Percentiles rank a stretch among this genome's conserved stretches.
phyloP scores from a whole-genome alignment of 2,888 invertebrate species.

The Phaonia tiefii region DNA sequence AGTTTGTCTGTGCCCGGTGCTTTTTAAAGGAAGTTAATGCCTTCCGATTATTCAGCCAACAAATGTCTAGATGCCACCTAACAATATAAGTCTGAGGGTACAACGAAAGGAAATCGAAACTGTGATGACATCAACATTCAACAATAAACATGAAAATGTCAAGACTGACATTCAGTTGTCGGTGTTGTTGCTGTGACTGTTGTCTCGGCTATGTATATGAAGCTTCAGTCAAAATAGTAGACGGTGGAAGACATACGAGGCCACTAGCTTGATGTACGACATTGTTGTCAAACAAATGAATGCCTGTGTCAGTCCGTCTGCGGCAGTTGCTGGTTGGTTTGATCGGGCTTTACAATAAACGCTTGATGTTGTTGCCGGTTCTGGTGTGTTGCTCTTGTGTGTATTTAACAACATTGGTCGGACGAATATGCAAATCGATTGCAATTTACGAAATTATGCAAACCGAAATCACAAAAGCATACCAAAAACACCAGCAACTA shows the following conservation, averaged over 20 bases:
- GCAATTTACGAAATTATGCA: slow-evolving; percentile 70
- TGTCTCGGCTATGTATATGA: background rate
- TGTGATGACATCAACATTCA: slow-evolving; percentile 64
- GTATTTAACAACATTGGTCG: slow-evolving; percentile 38
- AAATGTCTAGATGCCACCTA: no score
- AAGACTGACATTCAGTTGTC: slow-evolving; percentile 68
- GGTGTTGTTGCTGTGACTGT: background rate
- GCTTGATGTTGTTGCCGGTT: slow-evolving; percentile 5
- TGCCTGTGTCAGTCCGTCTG: slow-evolving; percentile 18
- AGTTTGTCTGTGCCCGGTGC: background rate
- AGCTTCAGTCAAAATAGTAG: slow-evolving; percentile 11
- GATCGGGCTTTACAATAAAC: background rate
- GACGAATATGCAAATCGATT: slow-evolving; percentile 70
- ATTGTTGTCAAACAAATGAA: slow-evolving; percentile 69
- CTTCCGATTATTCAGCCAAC: slow-evolving; percentile 9
- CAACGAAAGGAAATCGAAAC: slow-evolving; percentile 33
- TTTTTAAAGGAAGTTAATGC: background rate
- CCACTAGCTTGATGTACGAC: slow-evolving; percentile 70
- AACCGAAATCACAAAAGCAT: slow-evolving; percentile 64
- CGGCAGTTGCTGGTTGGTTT: slow-evolving; percentile 34
- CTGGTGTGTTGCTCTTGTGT: background rate
- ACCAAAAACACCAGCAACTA: slow-evolving; percentile 36
- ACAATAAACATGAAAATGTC: slow-evolving; percentile 68
- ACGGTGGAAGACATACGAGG: slow-evolving; percentile 67
- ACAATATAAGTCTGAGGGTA: slow-evolving; percentile 1